A percentile compares a stretch with the other conserved stretches of the same genome.
Conservation (phyloP, 2,888 invertebrate species). For the Cerastis leucographa region DNA sequence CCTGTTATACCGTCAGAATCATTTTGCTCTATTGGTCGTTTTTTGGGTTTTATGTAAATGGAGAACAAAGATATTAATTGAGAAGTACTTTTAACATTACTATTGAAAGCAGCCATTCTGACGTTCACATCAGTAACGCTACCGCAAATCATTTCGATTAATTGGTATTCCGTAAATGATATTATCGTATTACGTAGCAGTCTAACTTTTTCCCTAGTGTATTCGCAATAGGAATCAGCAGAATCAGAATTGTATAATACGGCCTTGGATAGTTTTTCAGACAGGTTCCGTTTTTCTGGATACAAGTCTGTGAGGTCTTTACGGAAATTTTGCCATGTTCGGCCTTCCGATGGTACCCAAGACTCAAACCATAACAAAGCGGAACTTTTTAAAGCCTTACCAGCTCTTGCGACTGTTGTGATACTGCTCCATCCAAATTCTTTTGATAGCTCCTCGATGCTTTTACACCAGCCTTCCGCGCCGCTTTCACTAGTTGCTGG, state of each 20-base stretch:
- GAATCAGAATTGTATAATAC: constrained; percentile 10
- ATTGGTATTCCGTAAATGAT: no score
- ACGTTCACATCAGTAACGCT: no score
- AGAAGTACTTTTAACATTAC: not conserved
- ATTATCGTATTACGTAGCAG: no score
- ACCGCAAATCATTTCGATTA: no score
- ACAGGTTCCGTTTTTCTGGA: constrained; percentile 5
- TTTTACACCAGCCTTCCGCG: no score
- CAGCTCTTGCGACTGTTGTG: no score
- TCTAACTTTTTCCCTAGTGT: not conserved
- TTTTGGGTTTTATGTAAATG: not conserved
- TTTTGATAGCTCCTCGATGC: no score
- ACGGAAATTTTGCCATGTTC: not conserved
- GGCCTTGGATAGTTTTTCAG: constrained; percentile 13
- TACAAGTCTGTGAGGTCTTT: not conserved
- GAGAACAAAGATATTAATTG: constrained; percentile 9
- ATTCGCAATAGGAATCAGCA: constrained; percentile 13
- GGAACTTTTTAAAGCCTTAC: no score
- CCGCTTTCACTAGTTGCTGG: no score
- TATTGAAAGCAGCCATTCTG: constrained; percentile 7
- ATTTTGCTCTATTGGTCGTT: constrained; percentile 1
- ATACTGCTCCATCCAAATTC: no score
- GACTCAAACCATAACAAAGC: no score
- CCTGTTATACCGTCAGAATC: not conserved
- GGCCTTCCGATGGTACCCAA: not conserved